Conservation (phyloP, 2,797 vertebrate species). For the Cebuella pygmaea region DNA sequence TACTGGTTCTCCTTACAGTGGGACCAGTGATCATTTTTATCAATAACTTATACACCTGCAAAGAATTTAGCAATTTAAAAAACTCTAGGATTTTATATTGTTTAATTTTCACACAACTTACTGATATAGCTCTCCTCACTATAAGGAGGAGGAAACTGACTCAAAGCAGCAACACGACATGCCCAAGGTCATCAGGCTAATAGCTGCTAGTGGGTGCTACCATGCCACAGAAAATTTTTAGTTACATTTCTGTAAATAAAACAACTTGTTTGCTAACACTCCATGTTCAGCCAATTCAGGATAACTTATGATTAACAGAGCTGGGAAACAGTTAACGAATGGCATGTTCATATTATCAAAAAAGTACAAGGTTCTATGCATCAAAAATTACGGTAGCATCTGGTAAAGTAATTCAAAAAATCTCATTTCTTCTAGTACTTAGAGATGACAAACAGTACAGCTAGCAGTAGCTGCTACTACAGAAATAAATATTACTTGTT, state of each 20-base stretch:
- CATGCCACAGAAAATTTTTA: background rate
- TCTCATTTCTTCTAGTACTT: background rate
- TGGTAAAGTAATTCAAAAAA: background rate
- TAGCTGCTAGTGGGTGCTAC: background rate
- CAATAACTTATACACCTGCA: background rate
- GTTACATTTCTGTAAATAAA: constrained; percentile 5
- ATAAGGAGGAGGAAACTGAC: background rate
- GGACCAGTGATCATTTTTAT: background rate
- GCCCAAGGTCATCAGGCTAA: background rate
- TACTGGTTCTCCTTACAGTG: background rate
- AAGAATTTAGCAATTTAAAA: constrained; percentile 11
- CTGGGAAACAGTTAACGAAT: background rate
- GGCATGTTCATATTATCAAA: background rate
- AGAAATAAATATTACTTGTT: constrained; percentile 16
- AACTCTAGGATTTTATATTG: background rate
- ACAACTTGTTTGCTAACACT: background rate
- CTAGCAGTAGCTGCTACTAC: background rate
- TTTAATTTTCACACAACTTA: background rate
- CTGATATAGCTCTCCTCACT: background rate
- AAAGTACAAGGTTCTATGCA: background rate
- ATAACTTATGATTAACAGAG: background rate
- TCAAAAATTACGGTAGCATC: background rate
- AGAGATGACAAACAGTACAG: background rate
- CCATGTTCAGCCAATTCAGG: background rate
- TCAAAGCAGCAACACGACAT: background rate